Base-by-base conservation (phyloP, 2,888 invertebrate genomes). In the Rotaria macrura region DNA sequence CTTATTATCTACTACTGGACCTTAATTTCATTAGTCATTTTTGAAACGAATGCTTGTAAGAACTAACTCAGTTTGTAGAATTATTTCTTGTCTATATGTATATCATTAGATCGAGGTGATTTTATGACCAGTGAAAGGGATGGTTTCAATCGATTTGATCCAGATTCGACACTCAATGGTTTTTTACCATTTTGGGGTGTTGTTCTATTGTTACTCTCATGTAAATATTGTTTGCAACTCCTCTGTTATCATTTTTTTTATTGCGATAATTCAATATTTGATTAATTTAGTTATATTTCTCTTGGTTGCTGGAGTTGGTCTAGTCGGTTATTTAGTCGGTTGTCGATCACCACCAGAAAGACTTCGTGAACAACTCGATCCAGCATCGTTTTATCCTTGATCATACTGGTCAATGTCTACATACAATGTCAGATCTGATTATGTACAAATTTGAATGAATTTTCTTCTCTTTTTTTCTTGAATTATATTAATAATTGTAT, bases 121-220 rank as follows among this genome's bases (percentile, higher is more conserved):
- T 79, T 79, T 43, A 79, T 79, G 79, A 43, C 25, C 14, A 43
- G 79, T 79, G 79, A n/a, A 43, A 40, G 79, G 43, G 79, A 79
- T 79, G n/a, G 43, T 3, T 79, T 43, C 25, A 43, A 6, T n/a
- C 79, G 79, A 12, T 79, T 12, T 79, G 79, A 79, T 79, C 79
- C 79, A 25, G 79, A 79, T 43, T 79, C 79, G 4, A 79, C 79
- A 43, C 43, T 79, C 20, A 79, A 79, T 79, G 79, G 79, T 43
- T 79, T 79, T 43, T 79, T 79, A n/a, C 79, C 79, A 43, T 79
- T 79, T 43, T 79, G 79, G 79, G 79, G 79, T 12, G 4, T 40
- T 79, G 25, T 79, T 43, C 43, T 79, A n/a, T 17, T 79, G 12
- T 25, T 79, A 40, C n/a, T 79, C 1, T 79, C 79, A 79, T 79